Conservation (phyloP, 1,140 invertebrate genomes). For the Eubasilissa regina region DNA sequence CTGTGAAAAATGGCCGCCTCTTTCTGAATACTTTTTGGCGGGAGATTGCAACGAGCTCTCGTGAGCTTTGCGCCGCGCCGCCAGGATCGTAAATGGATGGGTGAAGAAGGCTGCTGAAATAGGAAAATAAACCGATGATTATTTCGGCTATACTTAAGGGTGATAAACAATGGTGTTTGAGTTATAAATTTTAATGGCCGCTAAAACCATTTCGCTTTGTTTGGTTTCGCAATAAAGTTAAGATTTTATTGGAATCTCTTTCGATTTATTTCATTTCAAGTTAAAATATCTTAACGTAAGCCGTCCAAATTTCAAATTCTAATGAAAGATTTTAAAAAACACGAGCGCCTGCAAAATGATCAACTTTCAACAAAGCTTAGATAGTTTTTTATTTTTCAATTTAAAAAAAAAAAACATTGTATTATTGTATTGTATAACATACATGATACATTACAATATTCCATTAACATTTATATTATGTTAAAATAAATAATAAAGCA, state of each 20-base stretch:
- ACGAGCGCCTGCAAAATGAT: too few relatives aligned
- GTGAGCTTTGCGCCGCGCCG: constrained; percentile 19
- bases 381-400: too few relatives aligned
- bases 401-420: too few relatives aligned
- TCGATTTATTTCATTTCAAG: constrained; percentile 22
- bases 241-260: constrained; percentile 14
- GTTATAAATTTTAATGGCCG: constrained; percentile 35
- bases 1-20: constrained; percentile 45
- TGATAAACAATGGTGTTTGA: constrained; percentile 42
- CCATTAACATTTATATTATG: too few relatives aligned
- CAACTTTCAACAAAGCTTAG: too few relatives aligned
- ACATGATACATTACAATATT: too few relatives aligned
- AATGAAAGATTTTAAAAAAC: too few relatives aligned
- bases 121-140: constrained; percentile 42
- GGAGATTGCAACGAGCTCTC: constrained; percentile 39
- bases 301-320: background rate
- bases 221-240: constrained; percentile 25
- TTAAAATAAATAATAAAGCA: too few relatives aligned
- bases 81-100: constrained; percentile 21
- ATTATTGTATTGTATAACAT: too few relatives aligned
- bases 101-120: constrained; percentile 19
- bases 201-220: constrained; percentile 25
- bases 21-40: constrained; percentile 39
- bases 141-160: constrained; percentile 37
- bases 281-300: background rate